Conservation (phyloP, 35 echinoderm and acorn worm genomes). For the Holothuria glaberrima region DNA sequence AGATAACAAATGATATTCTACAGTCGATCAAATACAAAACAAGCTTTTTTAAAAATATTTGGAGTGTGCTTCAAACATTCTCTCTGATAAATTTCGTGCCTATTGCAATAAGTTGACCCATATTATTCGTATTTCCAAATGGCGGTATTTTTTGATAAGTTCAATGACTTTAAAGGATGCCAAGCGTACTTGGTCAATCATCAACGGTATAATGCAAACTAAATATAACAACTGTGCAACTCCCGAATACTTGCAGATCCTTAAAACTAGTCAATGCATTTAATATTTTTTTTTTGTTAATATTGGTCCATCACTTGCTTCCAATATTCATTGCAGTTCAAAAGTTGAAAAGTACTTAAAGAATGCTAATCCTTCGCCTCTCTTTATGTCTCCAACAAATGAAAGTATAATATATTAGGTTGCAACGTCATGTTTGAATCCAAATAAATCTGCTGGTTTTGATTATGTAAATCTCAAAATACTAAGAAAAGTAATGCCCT, state of each 20-base stretch:
- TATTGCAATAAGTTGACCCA: slow-evolving; percentile 1
- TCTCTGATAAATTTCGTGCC: background rate
- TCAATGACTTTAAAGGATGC: background rate
- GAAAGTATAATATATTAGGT: background rate
- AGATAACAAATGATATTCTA: background rate
- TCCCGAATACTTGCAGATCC: background rate
- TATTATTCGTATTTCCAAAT: background rate
- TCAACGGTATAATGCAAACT: background rate
- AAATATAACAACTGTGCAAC: background rate
- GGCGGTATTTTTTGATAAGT: slow-evolving; percentile 6
- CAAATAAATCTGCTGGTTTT: background rate
- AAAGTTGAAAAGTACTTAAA: background rate
- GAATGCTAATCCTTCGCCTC: background rate
- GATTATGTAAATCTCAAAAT: background rate
- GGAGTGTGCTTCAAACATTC: background rate
- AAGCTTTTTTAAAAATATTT: background rate
- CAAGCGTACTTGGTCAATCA: background rate
- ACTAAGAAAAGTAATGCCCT: background rate
- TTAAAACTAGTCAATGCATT: background rate
- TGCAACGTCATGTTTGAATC: background rate
- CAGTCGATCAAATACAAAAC: background rate
- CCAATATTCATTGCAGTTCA: background rate
- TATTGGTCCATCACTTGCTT: background rate
- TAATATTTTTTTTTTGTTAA: background rate
- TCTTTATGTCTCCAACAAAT: slow-evolving; percentile 1